Percentiles rank a stretch among this genome's conserved stretches.
phyloP scores from a whole-genome alignment of 2,113 vertebrate species.

The Donacobius atricapilla region DNA sequence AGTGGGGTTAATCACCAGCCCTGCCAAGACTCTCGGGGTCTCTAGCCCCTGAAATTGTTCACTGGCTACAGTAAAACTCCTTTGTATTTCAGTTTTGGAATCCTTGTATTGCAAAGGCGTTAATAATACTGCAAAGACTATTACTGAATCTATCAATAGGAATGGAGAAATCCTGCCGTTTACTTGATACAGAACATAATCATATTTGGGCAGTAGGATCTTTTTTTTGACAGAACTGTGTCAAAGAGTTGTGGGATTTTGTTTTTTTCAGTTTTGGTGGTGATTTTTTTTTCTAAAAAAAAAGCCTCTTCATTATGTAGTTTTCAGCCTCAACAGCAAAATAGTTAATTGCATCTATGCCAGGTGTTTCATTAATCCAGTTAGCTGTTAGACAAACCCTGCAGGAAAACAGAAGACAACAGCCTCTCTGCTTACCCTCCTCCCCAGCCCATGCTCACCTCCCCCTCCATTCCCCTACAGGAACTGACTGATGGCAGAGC shows the following conservation, averaged over 20 bases:
- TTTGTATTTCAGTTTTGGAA: background rate
- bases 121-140: background rate
- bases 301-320: conserved; percentile 26
- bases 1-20: background rate
- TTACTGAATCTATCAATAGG: background rate
- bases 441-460: background rate
- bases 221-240: background rate
- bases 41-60: background rate
- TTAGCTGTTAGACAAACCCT: conserved; percentile 65
- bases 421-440: background rate
- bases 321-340: conserved; percentile 67
- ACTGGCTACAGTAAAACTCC: background rate
- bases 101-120: background rate
- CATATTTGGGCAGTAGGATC: background rate
- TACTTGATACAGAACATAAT: background rate
- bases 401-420: conserved; percentile 54
- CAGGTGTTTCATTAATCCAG: conserved; percentile 70
- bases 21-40: background rate
- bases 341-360: conserved; percentile 64
- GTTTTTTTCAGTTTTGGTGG: background rate
- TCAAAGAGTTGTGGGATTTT: background rate
- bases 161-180: background rate
- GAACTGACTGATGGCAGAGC: conserved; percentile 2
- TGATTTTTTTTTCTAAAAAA: background rate
- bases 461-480: background rate